A percentile compares a stretch with the other conserved stretches of the same genome.
Evolutionary conservation across 2,113 vertebrate species (phyloP).

Genomic region (Chrysochloris asiatica): DNA sequence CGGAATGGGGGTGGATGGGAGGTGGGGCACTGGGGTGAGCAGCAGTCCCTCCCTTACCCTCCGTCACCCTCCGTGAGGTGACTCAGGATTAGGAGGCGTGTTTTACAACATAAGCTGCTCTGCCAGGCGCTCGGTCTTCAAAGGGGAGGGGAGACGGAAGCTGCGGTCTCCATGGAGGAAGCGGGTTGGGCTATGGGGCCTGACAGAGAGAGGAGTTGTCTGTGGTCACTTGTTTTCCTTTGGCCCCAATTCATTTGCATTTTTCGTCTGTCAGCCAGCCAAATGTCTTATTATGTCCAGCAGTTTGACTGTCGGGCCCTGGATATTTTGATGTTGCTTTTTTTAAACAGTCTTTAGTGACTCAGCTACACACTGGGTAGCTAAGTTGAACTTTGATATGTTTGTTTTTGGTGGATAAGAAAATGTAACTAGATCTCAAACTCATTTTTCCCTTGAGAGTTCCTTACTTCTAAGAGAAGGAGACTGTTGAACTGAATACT

Average conservation of each 20-base stretch:
- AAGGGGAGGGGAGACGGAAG: neutral
- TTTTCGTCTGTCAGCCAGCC: conserved; percentile 4
- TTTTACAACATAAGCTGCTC: too few species aligned
- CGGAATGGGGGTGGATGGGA: neutral
- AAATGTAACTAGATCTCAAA: neutral
- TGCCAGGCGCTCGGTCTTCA: neutral
- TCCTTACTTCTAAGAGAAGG: neutral
- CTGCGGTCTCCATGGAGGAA: neutral
- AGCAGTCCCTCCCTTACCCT: too few species aligned
- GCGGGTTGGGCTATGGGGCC: neutral
- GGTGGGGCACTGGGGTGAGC: neutral
- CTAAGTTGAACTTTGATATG: neutral
- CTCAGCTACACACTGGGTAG: neutral
- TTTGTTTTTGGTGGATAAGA: conserved; percentile 6
- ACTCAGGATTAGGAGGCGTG: too few species aligned
- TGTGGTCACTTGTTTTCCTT: neutral
- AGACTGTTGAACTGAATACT: too few species aligned
- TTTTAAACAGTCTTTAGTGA: neutral
- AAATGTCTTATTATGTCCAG: neutral
- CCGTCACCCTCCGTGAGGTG: too few species aligned
- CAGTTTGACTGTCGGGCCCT: neutral
- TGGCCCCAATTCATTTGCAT: neutral
- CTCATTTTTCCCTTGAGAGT: neutral
- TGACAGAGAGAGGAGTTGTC: neutral
- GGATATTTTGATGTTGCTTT: neutral